Evolutionary conservation across 1,140 invertebrate genomes (phyloP).

Genomic region (Drosophila baimaii): DNA sequence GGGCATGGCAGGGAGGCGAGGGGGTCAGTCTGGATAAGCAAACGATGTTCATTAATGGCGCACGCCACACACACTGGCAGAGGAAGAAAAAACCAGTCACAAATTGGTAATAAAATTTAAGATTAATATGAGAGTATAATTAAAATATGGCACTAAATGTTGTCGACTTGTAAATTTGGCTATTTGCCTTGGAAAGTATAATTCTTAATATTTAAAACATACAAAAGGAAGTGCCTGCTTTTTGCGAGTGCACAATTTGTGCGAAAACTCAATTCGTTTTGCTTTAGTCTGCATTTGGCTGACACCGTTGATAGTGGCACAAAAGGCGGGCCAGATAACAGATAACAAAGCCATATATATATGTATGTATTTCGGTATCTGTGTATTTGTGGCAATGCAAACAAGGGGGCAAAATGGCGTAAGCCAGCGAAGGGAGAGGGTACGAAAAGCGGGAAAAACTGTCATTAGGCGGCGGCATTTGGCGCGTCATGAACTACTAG

Average conservation of each 20-base stretch:
- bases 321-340: slow-evolving; percentile 60
- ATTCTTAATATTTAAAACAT: not conserved
- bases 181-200: not conserved
- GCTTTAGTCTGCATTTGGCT: slow-evolving; percentile 52
- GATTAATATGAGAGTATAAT: not conserved
- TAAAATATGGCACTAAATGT: not conserved
- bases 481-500: slow-evolving; percentile 66
- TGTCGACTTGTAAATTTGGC: not conserved
- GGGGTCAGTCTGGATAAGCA: slow-evolving; percentile 73
- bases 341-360: slow-evolving; percentile 57
- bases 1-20: not conserved
- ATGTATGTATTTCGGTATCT: slow-evolving; percentile 3
- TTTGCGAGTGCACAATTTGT: slow-evolving; percentile 31
- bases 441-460: slow-evolving; percentile 33
- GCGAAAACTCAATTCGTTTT: slow-evolving; percentile 45
- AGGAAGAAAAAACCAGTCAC: not conserved
- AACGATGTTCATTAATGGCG: slow-evolving; percentile 79
- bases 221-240: not conserved
- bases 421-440: slow-evolving; percentile 25
- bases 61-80: slow-evolving; percentile 54
- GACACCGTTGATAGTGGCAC: slow-evolving; percentile 58
- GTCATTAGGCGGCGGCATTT: slow-evolving; percentile 63
- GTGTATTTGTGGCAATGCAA: slow-evolving; percentile 53
- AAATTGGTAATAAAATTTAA: not conserved
- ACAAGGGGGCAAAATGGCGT: slow-evolving; percentile 54